Evolutionary conservation across 2,888 invertebrate genomes (phyloP), one percentile per base, ranked within the genome.

Genomic region (Aphidoletes aphidimyza): DNA sequence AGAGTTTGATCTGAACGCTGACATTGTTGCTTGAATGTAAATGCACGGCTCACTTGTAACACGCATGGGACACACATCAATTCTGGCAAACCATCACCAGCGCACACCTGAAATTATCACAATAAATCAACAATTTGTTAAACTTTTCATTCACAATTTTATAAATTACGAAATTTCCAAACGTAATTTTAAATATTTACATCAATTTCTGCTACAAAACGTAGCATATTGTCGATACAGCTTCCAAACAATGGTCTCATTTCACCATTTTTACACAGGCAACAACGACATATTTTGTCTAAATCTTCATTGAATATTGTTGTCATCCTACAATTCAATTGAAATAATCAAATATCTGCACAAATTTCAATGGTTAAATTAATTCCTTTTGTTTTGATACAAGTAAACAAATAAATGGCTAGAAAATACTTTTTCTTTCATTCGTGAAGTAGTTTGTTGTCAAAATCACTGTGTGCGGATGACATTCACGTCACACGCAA

Each of bases 21-120:
- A 86, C 91, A 91, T 86, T 90, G 89, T 86, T 91, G 90, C 87
- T 91, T 91, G 86, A 91, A 91, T 36, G 91, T 90, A 86, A 91
- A 91, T 0, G 91, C 91, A 85, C 91, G 88, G 86, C 91, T 91
- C 85, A 91, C 90, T 87, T 91, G 91, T 11, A 91, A 86, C 45
- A 91, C 90, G 86, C 91, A 91, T 86, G 91, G 91, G n/a, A 91
- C 90, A 86, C 91, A 91, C 88, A 91, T 89, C 17, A 90, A 88
- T 86, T 89, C 88, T 22, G 91, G 91, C 84, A 91, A 88, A 30
- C 91, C 91, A 88, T 91, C 91, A 83, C 89, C 89, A 88, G 89
- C 88, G 84, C 88, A 86, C 14, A 91, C 89, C 91, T 91, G 87
- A 87, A 84, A 39, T 37, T 83, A 86, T 85, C 26, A n/a, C 0